These are phyloP conservation scores for Ivindomyrus marchei DNA, from an alignment of 2,113 vertebrate genomes.

Conservation along the genomic window DNA sequence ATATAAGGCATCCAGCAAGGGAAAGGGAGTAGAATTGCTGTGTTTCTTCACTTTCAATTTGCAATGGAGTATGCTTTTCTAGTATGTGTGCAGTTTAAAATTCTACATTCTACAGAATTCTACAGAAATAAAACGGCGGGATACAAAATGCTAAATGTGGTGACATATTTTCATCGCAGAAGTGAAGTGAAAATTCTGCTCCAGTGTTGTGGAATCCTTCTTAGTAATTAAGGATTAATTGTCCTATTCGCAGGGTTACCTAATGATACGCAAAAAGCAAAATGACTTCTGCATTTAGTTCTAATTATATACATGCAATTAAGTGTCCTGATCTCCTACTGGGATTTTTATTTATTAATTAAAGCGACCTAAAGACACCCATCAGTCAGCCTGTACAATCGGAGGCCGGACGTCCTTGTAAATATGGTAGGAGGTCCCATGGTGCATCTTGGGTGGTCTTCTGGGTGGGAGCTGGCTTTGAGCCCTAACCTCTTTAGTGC, in stretches of 20 bases:
- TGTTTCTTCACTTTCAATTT: not conserved
- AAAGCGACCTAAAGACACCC: not conserved
- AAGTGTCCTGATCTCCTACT: constrained; percentile 1
- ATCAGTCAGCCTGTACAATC: not conserved
- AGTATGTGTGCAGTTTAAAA: not conserved
- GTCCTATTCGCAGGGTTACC: not conserved
- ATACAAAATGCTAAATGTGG: not conserved
- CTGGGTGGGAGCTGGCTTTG: not conserved
- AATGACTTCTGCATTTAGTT: not conserved
- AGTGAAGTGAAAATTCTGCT: not conserved
- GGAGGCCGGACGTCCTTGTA: not conserved
- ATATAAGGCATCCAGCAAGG: not conserved
- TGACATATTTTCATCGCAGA: not conserved
- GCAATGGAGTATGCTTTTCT: not conserved
- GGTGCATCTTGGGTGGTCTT: not conserved
- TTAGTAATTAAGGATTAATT: constrained; percentile 1
- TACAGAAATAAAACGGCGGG: not conserved
- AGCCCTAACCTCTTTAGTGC: no score
- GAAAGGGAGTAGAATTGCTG: not conserved
- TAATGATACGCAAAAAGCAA: not conserved
- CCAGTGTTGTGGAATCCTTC: not conserved
- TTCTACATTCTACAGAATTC: not conserved
- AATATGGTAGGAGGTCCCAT: not conserved
- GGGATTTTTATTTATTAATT: not conserved
- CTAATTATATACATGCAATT: constrained; percentile 13